A percentile compares a stretch with the other conserved stretches of the same genome.
phyloP scores from a whole-genome alignment of 2,797 vertebrate species.

The Rhinella marina region DNA sequence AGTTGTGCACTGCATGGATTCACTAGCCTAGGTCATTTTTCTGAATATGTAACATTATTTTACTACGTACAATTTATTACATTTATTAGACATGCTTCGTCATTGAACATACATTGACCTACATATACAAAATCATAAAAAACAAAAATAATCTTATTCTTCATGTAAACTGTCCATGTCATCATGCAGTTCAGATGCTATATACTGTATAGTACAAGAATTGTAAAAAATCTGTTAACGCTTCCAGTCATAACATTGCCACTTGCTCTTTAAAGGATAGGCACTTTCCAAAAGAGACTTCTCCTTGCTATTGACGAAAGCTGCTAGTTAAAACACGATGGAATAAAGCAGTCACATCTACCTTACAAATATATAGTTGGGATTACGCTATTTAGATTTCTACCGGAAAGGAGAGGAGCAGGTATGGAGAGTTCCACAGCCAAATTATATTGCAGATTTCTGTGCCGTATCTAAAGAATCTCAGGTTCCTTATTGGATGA shows the following conservation, averaged over 20 bases:
- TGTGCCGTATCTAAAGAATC: constrained; percentile 63
- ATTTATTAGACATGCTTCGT: constrained; percentile 46
- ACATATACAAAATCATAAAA: constrained; percentile 45
- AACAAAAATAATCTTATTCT: constrained; percentile 9
- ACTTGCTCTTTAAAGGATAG: constrained; percentile 41
- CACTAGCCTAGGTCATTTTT: constrained; percentile 19
- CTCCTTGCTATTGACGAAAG: constrained; percentile 31
- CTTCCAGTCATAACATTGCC: constrained; percentile 36
- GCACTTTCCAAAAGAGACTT: constrained; percentile 52
- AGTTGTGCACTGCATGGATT: constrained; percentile 12
- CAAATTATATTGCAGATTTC: constrained; percentile 53
- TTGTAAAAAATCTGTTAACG: constrained; percentile 33
- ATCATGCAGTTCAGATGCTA: constrained; percentile 52
- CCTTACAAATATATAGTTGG: constrained; percentile 27
- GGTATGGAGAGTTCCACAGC: constrained; percentile 45
- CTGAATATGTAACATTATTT: constrained; percentile 10
- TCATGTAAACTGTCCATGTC: constrained; percentile 39
- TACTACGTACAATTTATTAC: constrained; percentile 24
- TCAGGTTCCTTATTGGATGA: constrained; percentile 14
- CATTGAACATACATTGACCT: constrained; percentile 35
- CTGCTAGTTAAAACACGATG: neutral
- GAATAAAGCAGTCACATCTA: constrained; percentile 31
- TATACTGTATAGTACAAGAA: constrained; percentile 35
- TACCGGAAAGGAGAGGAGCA: constrained; percentile 39
- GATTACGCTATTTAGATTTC: neutral